Evolutionary conservation across 2,113 vertebrate genomes (phyloP).

Genomic region (Gopherus flavomarginatus): DNA sequence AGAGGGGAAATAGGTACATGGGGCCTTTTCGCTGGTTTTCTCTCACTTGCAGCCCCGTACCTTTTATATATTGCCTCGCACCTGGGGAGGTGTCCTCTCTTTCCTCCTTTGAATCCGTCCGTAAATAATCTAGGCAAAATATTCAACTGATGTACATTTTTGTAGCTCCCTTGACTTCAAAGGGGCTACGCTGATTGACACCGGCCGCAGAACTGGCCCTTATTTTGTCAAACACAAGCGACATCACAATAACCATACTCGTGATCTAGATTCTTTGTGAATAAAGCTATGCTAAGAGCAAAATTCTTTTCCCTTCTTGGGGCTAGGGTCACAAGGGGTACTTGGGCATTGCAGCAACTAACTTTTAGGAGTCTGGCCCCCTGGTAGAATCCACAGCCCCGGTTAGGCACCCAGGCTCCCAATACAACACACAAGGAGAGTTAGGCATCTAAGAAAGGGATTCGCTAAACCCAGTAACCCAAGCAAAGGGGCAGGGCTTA

Average conservation of each 20-base stretch:
- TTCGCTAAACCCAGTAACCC: background rate
- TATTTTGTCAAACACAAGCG: background rate
- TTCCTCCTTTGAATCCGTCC: background rate
- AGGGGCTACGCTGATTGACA: fast-evolving
- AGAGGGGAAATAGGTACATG: background rate
- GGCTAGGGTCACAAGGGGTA: no score
- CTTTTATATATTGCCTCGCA: background rate
- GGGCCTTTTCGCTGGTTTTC: fast-evolving
- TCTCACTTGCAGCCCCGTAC: background rate
- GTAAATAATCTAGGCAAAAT: background rate
- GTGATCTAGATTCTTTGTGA: background rate
- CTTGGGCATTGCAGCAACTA: background rate
- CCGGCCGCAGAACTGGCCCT: background rate
- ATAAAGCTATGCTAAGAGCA: background rate
- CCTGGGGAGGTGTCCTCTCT: fast-evolving
- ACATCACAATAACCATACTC: background rate
- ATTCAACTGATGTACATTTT: background rate
- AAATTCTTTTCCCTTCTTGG: background rate
- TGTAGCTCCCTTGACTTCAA: background rate
- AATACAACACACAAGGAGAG: background rate
- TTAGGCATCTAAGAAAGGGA: background rate
- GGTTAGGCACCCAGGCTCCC: background rate
- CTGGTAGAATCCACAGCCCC: background rate
- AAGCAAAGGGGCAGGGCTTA: no score
- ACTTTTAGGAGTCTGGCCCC: background rate